Conservation (phyloP, 2,888 invertebrate species). For the Hyalella azteca region DNA sequence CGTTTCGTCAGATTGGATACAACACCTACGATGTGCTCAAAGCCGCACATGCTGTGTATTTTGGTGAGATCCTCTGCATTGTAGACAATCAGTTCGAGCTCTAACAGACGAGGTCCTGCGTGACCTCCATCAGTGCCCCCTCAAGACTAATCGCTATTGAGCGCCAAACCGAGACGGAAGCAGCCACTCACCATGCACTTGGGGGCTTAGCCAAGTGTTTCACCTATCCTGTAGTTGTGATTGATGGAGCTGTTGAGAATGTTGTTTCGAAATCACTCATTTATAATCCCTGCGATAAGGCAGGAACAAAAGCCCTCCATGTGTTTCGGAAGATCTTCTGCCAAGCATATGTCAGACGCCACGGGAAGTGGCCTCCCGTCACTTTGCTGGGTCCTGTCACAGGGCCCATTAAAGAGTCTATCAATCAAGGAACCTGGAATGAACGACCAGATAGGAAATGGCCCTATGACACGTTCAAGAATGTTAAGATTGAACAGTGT, state of each 20-base stretch:
- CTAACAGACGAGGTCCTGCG: not conserved
- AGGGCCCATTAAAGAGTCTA: not conserved
- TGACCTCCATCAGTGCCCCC: not conserved
- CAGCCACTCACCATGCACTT: not conserved
- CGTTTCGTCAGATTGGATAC: not conserved
- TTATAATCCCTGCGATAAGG: not conserved
- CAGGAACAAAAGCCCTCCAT: not conserved
- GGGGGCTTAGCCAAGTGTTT: not conserved
- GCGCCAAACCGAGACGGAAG: not conserved
- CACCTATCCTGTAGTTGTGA: not conserved
- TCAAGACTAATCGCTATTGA: not conserved
- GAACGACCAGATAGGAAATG: not conserved
- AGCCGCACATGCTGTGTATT: not conserved
- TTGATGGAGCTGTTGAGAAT: not conserved
- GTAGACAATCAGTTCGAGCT: not conserved
- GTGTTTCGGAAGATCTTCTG: conserved; percentile 5
- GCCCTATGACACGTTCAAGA: not conserved
- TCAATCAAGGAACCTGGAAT: not conserved
- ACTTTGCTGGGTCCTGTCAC: not conserved
- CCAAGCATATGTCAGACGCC: not conserved
- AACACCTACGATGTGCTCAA: not conserved
- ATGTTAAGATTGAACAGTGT: not conserved
- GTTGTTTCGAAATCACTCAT: not conserved
- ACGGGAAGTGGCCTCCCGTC: not conserved
- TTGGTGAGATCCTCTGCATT: not conserved